Percentiles rank a stretch among this genome's conserved stretches.
Conservation (phyloP, 2,888 invertebrate genomes). For the Slavum lentiscoides region DNA sequence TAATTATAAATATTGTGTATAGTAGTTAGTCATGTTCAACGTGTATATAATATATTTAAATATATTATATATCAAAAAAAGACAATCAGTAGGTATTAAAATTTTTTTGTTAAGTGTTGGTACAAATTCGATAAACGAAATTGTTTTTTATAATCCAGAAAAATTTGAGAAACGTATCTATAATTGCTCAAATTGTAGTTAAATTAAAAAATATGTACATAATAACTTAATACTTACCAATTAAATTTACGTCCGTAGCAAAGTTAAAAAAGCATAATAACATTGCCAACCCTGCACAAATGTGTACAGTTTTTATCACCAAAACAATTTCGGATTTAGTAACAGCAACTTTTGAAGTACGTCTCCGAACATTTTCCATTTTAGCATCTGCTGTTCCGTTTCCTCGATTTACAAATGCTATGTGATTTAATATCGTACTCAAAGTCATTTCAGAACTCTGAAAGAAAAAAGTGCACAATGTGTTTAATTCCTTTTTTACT, state of each 20-base stretch:
- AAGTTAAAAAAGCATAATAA: constrained; percentile 49
- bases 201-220: neutral
- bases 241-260: constrained; percentile 50
- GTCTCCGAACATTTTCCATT: constrained; percentile 47
- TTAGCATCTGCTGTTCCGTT: constrained; percentile 53
- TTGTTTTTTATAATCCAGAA: neutral
- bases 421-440: constrained; percentile 64
- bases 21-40: too few species aligned
- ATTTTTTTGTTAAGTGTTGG: too few species aligned
- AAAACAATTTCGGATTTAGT: constrained; percentile 48
- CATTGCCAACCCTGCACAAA: constrained; percentile 45
- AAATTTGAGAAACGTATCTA: neutral
- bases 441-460: constrained; percentile 59
- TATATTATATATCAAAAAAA: too few species aligned
- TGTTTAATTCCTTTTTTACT: neutral
- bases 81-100: too few species aligned
- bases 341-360: constrained; percentile 40
- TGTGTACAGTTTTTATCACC: constrained; percentile 42
- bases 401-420: constrained; percentile 63
- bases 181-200: neutral
- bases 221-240: constrained; percentile 25
- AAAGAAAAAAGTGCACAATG: neutral
- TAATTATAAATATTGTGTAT: too few species aligned
- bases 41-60: too few species aligned
- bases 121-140: neutral